A percentile compares a stretch with the other conserved stretches of the same genome.
These are phyloP conservation scores for Masticophis lateralis DNA, from an alignment of 2,797 vertebrate species.

Conservation along the genomic window DNA sequence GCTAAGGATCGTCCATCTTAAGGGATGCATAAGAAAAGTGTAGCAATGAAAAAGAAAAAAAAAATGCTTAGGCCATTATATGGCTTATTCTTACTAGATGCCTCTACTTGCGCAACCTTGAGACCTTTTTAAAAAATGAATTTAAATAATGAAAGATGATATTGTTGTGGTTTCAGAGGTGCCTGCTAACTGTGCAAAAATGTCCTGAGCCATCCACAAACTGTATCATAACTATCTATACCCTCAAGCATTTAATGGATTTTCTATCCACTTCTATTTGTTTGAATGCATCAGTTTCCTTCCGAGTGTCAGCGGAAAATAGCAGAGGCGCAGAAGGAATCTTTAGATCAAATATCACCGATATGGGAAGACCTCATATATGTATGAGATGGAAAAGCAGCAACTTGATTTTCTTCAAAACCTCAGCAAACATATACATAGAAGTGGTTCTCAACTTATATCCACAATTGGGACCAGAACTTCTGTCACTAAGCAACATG, in stretches of 20 bases:
- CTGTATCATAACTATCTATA: background rate
- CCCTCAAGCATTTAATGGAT: background rate
- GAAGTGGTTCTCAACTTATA: background rate
- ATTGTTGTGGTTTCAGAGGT: constrained; percentile 2
- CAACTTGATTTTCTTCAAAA: constrained; percentile 17
- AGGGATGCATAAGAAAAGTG: background rate
- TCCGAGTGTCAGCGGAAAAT: constrained; percentile 20
- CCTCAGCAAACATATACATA: constrained; percentile 3
- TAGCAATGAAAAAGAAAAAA: background rate
- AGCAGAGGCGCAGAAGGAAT: background rate
- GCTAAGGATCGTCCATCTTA: background rate
- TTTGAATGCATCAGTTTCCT: background rate
- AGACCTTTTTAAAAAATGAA: background rate
- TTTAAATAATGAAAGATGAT: background rate
- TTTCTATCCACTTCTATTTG: constrained; percentile 7
- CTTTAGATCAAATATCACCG: background rate
- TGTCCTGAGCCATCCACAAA: background rate
- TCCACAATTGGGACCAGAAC: background rate
- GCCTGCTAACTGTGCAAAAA: background rate
- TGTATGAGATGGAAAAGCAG: background rate
- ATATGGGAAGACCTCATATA: constrained; percentile 25
- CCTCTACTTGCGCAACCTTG: background rate
- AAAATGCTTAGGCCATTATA: background rate
- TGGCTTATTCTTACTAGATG: background rate
- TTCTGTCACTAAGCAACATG: no score